Base-by-base conservation (phyloP, 2,113 vertebrate species). In the Dasyprocta punctata region DNA sequence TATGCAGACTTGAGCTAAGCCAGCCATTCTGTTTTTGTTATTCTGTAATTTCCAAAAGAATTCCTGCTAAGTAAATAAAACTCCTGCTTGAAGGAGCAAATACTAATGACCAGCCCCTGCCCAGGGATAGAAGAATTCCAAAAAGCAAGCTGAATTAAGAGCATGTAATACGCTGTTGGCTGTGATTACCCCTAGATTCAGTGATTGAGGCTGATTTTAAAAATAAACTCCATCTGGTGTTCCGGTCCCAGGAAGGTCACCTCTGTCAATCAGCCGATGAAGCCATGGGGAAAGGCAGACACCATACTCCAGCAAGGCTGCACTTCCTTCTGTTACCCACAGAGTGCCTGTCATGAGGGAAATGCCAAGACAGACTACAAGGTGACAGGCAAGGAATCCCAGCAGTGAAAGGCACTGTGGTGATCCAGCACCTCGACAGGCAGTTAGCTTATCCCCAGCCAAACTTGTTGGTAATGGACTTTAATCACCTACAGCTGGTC, bases 141-240 rank as follows among this genome's bases (percentile, higher is more conserved):
- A 58, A 94, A 89, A 56, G 54, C 84, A 94, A 92, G 87, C 2
- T n/a, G 44, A 95, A 83, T 90, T 63, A 96, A 84, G n/a, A 87
- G 44, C 14, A 3, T 78, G 41, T 78, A 92, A 26, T 58, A 90
- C 80, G 36, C 17, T n/a, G 36, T 38, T 69, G 67, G 67, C 36
- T 69, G 67, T 10, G 67, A 69, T 69, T 69, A 69, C 36, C 36
- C 36, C 36, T 69, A 69, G 16, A 69, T 69, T 92, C 93, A 30
- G n/a, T 84, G 95, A 92, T 19, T 47, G 61, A 86, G 49, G 19
- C 44, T 38, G 69, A 80, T 63, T 78, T 95, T 77, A 88, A 81
- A 96, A 89, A 89, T 56, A 58, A 95, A 88, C 81, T 73, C 89
- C 82, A 82, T 86, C 78, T 81, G 78, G 22, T n/a, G 9, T 41